Percentiles rank a stretch among this genome's conserved stretches.
Conservation (phyloP, 2,113 vertebrate species). For the Lates calcarifer region DNA sequence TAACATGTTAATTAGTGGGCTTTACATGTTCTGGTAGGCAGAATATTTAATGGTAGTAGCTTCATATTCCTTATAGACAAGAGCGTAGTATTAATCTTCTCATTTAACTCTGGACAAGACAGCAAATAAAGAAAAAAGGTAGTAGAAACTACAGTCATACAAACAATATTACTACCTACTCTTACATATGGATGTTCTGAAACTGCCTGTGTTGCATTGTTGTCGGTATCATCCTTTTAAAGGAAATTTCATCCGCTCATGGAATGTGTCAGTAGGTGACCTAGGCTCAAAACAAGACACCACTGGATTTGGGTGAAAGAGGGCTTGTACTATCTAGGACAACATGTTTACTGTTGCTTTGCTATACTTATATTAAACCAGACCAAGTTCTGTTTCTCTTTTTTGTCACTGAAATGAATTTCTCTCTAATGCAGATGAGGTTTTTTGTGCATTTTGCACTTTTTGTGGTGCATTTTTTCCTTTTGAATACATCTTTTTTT, state of each 20-base stretch:
- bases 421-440: background rate
- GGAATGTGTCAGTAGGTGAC: too few species aligned
- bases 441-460: background rate
- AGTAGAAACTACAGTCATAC: background rate
- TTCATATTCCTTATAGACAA: background rate
- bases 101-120: background rate
- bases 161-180: background rate
- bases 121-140: background rate
- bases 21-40: background rate
- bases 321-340: background rate
- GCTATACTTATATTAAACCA: background rate
- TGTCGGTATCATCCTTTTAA: too few species aligned
- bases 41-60: background rate
- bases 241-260: too few species aligned
- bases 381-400: background rate
- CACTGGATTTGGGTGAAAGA: background rate
- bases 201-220: too few species aligned
- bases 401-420: background rate
- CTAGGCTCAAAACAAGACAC: constrained; percentile 9
- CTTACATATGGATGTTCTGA: too few species aligned
- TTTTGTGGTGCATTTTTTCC: background rate
- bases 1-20: background rate
- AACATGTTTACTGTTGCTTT: background rate
- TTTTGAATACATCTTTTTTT: background rate
- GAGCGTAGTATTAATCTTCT: background rate